Evolutionary conservation across 2,888 invertebrate genomes (phyloP).

Genomic region (Neocrepidodera transversa): DNA sequence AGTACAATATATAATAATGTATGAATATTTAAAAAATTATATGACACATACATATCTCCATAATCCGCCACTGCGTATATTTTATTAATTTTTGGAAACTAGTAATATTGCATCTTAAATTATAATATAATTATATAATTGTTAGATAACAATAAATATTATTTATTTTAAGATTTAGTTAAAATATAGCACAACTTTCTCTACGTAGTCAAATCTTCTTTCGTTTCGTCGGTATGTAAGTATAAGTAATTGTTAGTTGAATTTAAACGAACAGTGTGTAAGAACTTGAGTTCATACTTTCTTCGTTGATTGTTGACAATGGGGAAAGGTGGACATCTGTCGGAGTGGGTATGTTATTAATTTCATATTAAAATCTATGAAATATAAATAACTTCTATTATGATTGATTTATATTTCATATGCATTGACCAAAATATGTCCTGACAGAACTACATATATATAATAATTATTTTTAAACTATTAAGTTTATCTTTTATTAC

Average conservation of each 20-base stretch:
- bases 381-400: too few species aligned
- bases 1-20: too few species aligned
- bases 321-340: constrained; percentile 22
- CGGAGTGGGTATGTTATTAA: constrained; percentile 27
- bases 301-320: neutral
- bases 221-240: constrained; percentile 5
- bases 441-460: too few species aligned
- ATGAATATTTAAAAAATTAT: too few species aligned
- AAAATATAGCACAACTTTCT: constrained; percentile 30
- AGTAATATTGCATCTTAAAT: neutral
- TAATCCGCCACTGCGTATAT: too few species aligned
- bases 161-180: constrained; percentile 10
- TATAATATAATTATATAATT: constrained; percentile 14
- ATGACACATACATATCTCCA: too few species aligned
- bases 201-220: constrained; percentile 17
- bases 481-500: too few species aligned
- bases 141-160: constrained; percentile 11
- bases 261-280: neutral
- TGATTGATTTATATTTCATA: too few species aligned
- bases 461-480: too few species aligned
- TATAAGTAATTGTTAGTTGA: constrained; percentile 12
- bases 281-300: neutral
- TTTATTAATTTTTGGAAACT: neutral
- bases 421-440: too few species aligned
- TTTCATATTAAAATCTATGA: neutral